Evolutionary conservation across 2,888 invertebrate genomes (phyloP), one percentile per base, ranked within the genome.

Genomic region (Eugnorisma glareosa): DNA sequence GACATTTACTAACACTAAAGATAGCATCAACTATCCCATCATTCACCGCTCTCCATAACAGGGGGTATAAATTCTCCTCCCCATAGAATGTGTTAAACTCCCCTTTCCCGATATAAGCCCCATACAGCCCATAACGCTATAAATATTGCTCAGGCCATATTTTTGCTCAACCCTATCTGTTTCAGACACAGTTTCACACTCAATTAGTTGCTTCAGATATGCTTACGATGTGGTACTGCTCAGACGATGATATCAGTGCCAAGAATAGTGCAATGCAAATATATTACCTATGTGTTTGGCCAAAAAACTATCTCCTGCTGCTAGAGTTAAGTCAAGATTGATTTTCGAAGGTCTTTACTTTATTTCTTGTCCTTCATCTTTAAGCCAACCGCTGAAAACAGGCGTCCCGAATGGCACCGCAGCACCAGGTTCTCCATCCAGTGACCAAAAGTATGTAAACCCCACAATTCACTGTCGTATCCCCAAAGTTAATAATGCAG

Each of bases 131-230:
- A 48, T 61, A 71, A 57, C 40, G 35, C 75, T 37, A 75, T 85
- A 77, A 81, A 86, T 84, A 86, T 75, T 28, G 59, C 61, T 51
- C 15, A 8, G 24, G 45, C 59, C 35, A 71, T 75, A 83, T 73
- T 75, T 79, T 70, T 71, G 73, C 67, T 57, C 57, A 61, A 48
- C 68, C 69, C 71, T 83, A 77, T 86, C 85, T 81, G 74, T 48
- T 73, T 43, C 70, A 85, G 85, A 89, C 84, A 86, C 69, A 77
- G 82, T 84, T 84, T 89, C 79, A 84, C 88, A 86, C 84, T 79
- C 85, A 87, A 86, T 86, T 89, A 84, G 79, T 67, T 75, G 37
- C 73, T 40, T 35, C 18, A 70, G 51, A 80, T 61, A 54, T 51
- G 68, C 57, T 68, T 74, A 35, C 18, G 21, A 76, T 76, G 15